Conservation (phyloP, 2,113 vertebrate genomes). For the Perca schrenkii region DNA sequence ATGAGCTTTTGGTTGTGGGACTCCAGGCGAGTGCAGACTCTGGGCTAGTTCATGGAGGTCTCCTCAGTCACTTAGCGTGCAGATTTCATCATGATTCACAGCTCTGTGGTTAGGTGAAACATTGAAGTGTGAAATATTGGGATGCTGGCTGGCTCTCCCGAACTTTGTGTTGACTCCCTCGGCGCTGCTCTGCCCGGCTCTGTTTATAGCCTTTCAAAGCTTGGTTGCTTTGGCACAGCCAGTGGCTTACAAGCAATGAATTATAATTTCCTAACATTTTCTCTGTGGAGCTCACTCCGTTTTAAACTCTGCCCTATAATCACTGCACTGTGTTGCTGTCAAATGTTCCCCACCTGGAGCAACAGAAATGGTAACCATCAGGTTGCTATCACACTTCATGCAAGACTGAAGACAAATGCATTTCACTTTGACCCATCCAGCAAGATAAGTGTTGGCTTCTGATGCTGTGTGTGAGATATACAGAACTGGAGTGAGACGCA, state of each 20-base stretch:
- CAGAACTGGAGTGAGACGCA: too few species aligned
- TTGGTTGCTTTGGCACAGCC: constrained; percentile 68
- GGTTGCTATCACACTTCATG: background rate
- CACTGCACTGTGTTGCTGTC: constrained; percentile 17
- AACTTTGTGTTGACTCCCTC: constrained; percentile 54
- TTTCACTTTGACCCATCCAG: background rate
- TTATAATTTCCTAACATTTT: constrained; percentile 51
- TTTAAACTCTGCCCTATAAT: constrained; percentile 48
- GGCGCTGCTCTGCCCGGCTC: constrained; percentile 32
- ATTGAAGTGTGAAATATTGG: constrained; percentile 37
- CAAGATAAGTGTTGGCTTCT: too few species aligned
- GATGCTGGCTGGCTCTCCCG: constrained; percentile 46
- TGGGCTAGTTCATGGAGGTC: constrained; percentile 38
- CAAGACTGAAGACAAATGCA: background rate
- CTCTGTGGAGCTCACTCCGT: constrained; percentile 22
- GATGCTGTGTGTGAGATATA: background rate
- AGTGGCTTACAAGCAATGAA: constrained; percentile 39
- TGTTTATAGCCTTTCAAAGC: constrained; percentile 51
- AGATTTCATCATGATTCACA: constrained; percentile 56
- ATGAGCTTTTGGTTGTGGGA: constrained; percentile 1
- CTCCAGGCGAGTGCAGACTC: constrained; percentile 21
- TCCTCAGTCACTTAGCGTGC: constrained; percentile 17
- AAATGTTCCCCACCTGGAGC: constrained; percentile 43
- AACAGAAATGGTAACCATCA: constrained; percentile 31
- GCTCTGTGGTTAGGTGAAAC: constrained; percentile 27